phyloP scores from a whole-genome alignment of 2,113 vertebrate genomes.

The Lepisosteus osseus region DNA sequence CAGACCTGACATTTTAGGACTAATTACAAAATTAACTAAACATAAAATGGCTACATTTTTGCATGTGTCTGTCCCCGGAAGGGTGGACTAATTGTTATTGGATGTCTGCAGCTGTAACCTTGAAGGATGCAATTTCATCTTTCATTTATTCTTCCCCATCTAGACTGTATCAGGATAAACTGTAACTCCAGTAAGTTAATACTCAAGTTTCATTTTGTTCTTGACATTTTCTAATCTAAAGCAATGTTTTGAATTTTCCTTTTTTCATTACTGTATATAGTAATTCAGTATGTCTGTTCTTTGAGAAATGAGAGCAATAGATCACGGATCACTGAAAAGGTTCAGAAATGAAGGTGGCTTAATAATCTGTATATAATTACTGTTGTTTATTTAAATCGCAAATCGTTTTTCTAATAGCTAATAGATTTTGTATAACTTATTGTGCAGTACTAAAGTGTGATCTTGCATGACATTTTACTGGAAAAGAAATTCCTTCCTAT shows the following conservation, averaged over 20 bases:
- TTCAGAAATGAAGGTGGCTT: constrained; percentile 41
- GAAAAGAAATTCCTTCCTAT: too few species aligned
- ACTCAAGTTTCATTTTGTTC: constrained; percentile 98
- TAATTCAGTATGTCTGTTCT: constrained; percentile 11
- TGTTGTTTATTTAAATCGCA: not conserved
- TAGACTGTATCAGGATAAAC: constrained; percentile 99
- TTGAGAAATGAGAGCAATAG: constrained; percentile 19
- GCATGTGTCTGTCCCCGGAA: constrained; percentile 99
- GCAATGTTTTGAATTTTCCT: constrained; percentile 47
- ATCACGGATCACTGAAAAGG: constrained; percentile 13
- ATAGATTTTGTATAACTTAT: too few species aligned
- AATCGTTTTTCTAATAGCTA: too few species aligned
- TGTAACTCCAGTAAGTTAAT: constrained; percentile 99
- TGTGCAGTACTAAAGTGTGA: too few species aligned
- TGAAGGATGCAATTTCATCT: constrained; percentile 99
- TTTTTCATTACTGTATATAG: constrained; percentile 28
- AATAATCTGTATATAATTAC: constrained; percentile 26
- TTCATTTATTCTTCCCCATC: constrained; percentile 99
- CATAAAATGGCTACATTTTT: constrained; percentile 83
- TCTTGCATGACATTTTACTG: too few species aligned
- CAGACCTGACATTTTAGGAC: not conserved
- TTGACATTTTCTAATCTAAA: constrained; percentile 53
- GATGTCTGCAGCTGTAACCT: constrained; percentile 99
- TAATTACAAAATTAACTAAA: constrained; percentile 17
- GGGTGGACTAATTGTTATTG: constrained; percentile 97